Conservation (phyloP, 2,888 invertebrate species). For the Lepidochrysops patricia region DNA sequence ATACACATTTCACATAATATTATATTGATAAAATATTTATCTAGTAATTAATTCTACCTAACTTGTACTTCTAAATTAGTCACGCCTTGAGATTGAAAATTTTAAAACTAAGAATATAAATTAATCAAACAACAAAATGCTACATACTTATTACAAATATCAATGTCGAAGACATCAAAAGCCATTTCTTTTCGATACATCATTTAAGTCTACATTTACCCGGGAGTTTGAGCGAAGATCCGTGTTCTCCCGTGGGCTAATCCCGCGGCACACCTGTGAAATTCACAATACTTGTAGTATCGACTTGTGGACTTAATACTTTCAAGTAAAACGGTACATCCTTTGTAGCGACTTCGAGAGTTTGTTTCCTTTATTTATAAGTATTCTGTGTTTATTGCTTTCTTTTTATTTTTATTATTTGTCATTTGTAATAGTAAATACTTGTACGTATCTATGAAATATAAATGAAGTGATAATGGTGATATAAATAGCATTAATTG, state of each 20-base stretch:
- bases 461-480: too few relatives aligned
- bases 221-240: neutral
- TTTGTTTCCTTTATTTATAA: neutral
- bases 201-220: conserved; percentile 4
- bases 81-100: too few relatives aligned
- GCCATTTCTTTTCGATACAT: neutral
- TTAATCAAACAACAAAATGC: too few relatives aligned
- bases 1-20: too few relatives aligned
- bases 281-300: conserved; percentile 8
- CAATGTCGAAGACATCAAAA: neutral
- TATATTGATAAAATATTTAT: too few relatives aligned
- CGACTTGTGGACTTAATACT: conserved; percentile 1
- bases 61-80: too few relatives aligned
- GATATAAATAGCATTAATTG: too few relatives aligned
- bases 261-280: conserved; percentile 2
- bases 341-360: neutral
- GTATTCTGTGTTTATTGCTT: neutral
- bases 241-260: neutral
- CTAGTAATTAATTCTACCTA: too few relatives aligned
- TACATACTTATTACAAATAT: too few relatives aligned
- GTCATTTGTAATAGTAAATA: too few relatives aligned
- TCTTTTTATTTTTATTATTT: neutral
- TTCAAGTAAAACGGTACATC: neutral
- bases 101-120: too few relatives aligned
- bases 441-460: too few relatives aligned